Conservation (phyloP, 1,140 invertebrate genomes). For the Diuraphis noxia region DNA sequence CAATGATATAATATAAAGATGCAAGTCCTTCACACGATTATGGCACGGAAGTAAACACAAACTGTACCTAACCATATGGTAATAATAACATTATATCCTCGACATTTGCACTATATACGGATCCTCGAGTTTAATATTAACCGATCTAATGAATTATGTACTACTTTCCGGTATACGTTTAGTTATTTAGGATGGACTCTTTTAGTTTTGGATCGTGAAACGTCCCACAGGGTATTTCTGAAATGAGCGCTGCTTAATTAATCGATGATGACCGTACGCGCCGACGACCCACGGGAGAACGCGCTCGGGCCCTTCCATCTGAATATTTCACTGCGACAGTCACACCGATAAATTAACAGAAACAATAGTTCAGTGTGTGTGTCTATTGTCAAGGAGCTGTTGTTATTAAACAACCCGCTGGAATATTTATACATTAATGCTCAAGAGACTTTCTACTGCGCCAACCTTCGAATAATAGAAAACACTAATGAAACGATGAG, state of each 20-base stretch:
- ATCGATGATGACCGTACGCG: constrained; percentile 23
- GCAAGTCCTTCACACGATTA: background rate
- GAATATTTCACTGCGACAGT: constrained; percentile 1
- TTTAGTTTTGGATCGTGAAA: constrained; percentile 5
- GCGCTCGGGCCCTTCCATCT: background rate
- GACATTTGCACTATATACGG: background rate
- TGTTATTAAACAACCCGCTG: background rate
- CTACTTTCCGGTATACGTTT: background rate
- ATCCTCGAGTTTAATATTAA: background rate
- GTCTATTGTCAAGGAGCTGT: background rate
- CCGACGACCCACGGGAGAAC: constrained; percentile 21
- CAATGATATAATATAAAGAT: background rate
- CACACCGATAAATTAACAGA: constrained; percentile 2
- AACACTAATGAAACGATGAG: background rate
- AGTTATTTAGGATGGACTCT: background rate
- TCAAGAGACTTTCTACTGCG: background rate
- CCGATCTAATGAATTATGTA: background rate
- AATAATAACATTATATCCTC: background rate
- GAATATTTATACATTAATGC: background rate
- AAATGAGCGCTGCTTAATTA: constrained; percentile 18
- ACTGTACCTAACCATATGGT: background rate
- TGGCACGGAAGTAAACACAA: background rate
- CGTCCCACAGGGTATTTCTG: background rate
- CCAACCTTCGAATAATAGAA: background rate
- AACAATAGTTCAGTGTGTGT: background rate